Conservation (phyloP, 1,140 invertebrate genomes). For the Monochamus saltuarius region DNA sequence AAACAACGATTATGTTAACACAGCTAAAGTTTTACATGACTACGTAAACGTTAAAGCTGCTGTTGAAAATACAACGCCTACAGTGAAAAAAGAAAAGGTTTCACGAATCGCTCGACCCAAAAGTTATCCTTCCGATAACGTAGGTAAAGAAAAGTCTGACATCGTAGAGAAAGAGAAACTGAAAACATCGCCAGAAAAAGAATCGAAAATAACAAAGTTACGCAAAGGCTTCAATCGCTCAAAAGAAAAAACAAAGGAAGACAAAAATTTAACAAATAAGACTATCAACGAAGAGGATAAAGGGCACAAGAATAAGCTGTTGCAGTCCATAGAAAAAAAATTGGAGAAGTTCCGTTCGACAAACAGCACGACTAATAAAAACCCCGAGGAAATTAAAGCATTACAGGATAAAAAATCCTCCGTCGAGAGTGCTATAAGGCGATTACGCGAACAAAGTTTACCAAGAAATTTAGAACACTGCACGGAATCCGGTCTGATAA, state of each 20-base stretch:
- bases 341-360: conserved; percentile 62
- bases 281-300: conserved; percentile 46
- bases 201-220: conserved; percentile 57
- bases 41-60: conserved; percentile 38
- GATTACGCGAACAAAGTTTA: conserved; percentile 64
- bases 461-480: conserved; percentile 54
- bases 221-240: conserved; percentile 46
- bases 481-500: conserved; percentile 63
- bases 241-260: conserved; percentile 52
- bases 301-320: conserved; percentile 57
- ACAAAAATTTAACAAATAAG: conserved; percentile 54
- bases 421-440: conserved; percentile 57
- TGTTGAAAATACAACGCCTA: conserved; percentile 30
- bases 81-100: conserved; percentile 49
- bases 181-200: conserved; percentile 47
- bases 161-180: conserved; percentile 49
- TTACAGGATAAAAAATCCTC: conserved; percentile 49
- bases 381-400: conserved; percentile 47
- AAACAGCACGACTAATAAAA: conserved; percentile 54
- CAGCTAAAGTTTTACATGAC: conserved; percentile 31
- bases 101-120: conserved; percentile 63
- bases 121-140: conserved; percentile 54
- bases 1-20: conserved; percentile 8
- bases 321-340: conserved; percentile 66
- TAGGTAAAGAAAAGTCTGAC: conserved; percentile 12